Evolutionary conservation across 2,888 invertebrate species (phyloP).

Genomic region (Cryptophagus acutangulus): DNA sequence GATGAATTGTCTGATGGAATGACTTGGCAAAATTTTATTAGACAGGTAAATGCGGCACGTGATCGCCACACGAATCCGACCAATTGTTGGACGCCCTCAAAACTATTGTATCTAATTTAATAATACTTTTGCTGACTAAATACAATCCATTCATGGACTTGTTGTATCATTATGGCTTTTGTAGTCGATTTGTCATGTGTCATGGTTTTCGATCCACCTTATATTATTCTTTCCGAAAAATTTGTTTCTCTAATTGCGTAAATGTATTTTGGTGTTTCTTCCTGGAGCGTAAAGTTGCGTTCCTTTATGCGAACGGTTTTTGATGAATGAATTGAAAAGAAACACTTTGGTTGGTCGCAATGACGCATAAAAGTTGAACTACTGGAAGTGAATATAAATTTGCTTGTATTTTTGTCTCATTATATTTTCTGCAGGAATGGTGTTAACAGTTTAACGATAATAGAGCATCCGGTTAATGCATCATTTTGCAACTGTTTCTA

Average conservation of each 20-base stretch:
- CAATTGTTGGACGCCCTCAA: slow-evolving; percentile 39
- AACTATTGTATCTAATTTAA: slow-evolving; percentile 43
- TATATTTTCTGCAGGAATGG: background rate
- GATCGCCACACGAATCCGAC: slow-evolving; percentile 33
- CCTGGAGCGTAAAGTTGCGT: too few relatives aligned
- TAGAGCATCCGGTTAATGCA: background rate
- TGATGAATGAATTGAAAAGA: too few relatives aligned
- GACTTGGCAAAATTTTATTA: slow-evolving; percentile 22
- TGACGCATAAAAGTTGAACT: too few relatives aligned
- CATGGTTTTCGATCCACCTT: too few relatives aligned
- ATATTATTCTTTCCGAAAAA: too few relatives aligned
- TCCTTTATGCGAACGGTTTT: too few relatives aligned
- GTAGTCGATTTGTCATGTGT: slow-evolving; percentile 33
- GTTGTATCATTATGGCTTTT: slow-evolving; percentile 39
- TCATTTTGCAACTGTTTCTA: background rate
- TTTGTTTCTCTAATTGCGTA: too few relatives aligned
- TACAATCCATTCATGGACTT: slow-evolving; percentile 40
- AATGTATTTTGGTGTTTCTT: too few relatives aligned
- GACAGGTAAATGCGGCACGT: slow-evolving; percentile 40
- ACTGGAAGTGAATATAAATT: too few relatives aligned
- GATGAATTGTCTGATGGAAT: slow-evolving; percentile 14
- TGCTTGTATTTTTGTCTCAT: too few relatives aligned
- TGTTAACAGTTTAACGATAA: slow-evolving; percentile 1
- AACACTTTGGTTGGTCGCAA: too few relatives aligned
- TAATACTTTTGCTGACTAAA: slow-evolving; percentile 43